Evolutionary conservation across 1,140 invertebrate genomes (phyloP).

Genomic region (Sesamia nonagrioides): DNA sequence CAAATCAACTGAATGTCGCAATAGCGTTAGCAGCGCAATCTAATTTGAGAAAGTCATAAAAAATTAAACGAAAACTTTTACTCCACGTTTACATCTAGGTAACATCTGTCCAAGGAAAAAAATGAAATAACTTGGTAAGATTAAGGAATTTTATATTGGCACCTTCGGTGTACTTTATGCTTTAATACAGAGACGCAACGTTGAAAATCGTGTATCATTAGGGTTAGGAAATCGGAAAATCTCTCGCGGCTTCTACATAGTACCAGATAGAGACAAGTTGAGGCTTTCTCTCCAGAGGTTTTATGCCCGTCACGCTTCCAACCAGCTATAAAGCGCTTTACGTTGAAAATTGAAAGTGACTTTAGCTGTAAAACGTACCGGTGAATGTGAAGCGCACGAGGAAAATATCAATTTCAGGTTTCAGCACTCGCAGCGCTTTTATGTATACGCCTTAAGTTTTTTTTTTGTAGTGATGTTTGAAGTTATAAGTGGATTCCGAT

Average conservation of each 20-base stretch:
- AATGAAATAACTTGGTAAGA: constrained; percentile 53
- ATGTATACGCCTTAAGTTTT: constrained; percentile 51
- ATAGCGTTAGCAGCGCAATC: constrained; percentile 40
- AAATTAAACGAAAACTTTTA: constrained; percentile 64
- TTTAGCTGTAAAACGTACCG: constrained; percentile 71
- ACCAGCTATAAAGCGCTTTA: constrained; percentile 76
- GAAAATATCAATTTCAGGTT: constrained; percentile 72
- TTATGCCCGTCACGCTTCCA: constrained; percentile 74
- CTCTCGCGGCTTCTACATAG: constrained; percentile 58
- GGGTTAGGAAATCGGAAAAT: constrained; percentile 56
- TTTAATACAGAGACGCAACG: constrained; percentile 32
- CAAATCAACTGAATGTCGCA: constrained; percentile 25
- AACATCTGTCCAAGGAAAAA: constrained; percentile 63
- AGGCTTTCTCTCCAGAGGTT: constrained; percentile 59
- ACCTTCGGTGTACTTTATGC: constrained; percentile 28
- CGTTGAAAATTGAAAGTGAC: constrained; percentile 83
- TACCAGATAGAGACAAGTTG: constrained; percentile 64
- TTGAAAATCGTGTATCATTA: constrained; percentile 35
- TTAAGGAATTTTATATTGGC: constrained; percentile 54
- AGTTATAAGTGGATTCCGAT: constrained; percentile 34
- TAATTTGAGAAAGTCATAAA: constrained; percentile 54
- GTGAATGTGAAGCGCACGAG: constrained; percentile 61
- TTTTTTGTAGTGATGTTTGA: constrained; percentile 9
- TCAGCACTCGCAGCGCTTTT: constrained; percentile 57
- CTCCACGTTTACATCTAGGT: constrained; percentile 58